Conservation (phyloP, 2,113 vertebrate species). For the Osmerus mordax region DNA sequence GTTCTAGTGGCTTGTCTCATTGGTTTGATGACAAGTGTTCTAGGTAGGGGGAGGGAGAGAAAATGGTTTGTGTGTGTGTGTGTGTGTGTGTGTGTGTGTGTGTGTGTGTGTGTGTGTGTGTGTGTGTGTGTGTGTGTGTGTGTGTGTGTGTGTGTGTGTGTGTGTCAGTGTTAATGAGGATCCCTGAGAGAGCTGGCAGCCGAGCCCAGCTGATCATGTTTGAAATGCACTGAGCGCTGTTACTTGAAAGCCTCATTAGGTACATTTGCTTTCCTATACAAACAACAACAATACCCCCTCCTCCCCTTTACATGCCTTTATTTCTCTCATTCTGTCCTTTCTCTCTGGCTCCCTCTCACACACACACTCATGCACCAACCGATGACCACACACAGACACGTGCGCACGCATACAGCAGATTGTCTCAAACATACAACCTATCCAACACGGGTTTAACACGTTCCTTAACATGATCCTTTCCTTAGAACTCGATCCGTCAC, state of each 20-base stretch:
- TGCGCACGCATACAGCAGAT: background rate
- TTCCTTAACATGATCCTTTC: slow-evolving; percentile 8
- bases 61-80: slow-evolving; percentile 27
- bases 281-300: slow-evolving; percentile 60
- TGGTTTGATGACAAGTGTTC: slow-evolving; percentile 39
- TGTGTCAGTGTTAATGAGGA: slow-evolving; percentile 68
- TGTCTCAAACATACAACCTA: background rate
- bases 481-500: slow-evolving; percentile 90
- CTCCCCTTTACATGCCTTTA: slow-evolving; percentile 17
- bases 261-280: slow-evolving; percentile 68
- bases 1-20: slow-evolving; percentile 31
- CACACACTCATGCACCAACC: background rate
- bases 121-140: slow-evolving; percentile 31
- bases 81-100: slow-evolving; percentile 31
- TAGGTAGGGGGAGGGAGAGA: slow-evolving; percentile 27
- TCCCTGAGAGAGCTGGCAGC: slow-evolving; percentile 68
- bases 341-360: slow-evolving; percentile 1
- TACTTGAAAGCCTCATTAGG: slow-evolving; percentile 74
- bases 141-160: slow-evolving; percentile 28
- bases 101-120: slow-evolving; percentile 31
- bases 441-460: background rate
- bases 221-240: slow-evolving; percentile 68
- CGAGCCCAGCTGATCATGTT: slow-evolving; percentile 72
- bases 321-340: slow-evolving; percentile 10
- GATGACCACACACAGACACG: background rate